phyloP scores from a whole-genome alignment of 2,888 invertebrate species.

The Cataglyphis livida region DNA sequence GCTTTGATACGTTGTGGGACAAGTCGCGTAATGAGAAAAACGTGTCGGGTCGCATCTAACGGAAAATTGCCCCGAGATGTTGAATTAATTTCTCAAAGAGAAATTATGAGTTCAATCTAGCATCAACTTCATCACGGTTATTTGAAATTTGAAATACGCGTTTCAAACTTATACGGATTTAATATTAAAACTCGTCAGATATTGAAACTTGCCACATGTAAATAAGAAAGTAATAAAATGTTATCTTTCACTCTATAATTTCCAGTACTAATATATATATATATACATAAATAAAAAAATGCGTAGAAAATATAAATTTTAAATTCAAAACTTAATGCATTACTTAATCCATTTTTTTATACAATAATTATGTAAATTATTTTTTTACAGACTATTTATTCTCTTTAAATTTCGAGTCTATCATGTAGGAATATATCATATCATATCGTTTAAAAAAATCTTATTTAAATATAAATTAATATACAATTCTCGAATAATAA shows the following conservation, averaged over 20 bases:
- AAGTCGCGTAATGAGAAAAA: slow-evolving; percentile 55
- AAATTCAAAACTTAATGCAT: background rate
- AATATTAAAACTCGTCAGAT: background rate
- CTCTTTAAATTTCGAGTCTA: background rate
- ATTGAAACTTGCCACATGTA: background rate
- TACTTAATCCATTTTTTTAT: background rate
- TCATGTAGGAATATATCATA: background rate
- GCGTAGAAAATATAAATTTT: background rate
- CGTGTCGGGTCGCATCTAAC: slow-evolving; percentile 50
- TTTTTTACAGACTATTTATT: background rate
- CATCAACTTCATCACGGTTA: slow-evolving; percentile 9
- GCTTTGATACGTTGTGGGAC: slow-evolving; percentile 50
- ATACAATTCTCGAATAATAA: background rate
- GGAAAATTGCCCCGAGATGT: slow-evolving; percentile 47
- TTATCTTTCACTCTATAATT: background rate
- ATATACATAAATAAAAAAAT: background rate
- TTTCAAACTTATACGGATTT: slow-evolving; percentile 1
- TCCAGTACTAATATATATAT: background rate
- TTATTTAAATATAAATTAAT: background rate
- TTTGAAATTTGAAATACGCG: slow-evolving; percentile 22
- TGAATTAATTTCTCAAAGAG: slow-evolving; percentile 53
- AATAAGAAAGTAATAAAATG: background rate
- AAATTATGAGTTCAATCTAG: slow-evolving; percentile 26
- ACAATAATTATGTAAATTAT: background rate
- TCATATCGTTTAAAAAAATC: background rate